Evolutionary conservation across 2,797 vertebrate species (phyloP).

Genomic region (Ceyx erithaca): DNA sequence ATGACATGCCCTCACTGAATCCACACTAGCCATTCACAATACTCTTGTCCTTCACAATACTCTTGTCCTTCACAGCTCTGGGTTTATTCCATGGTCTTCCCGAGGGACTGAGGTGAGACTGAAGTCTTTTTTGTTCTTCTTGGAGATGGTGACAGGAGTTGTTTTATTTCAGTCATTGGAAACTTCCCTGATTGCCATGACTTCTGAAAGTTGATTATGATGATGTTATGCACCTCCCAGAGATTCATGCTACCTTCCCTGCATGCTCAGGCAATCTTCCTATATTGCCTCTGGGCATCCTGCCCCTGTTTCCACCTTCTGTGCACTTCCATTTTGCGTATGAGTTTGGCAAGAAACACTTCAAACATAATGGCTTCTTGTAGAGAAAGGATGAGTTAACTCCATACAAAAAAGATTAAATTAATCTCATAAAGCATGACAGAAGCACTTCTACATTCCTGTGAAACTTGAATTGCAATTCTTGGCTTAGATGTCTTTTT

Average conservation of each 20-base stretch:
- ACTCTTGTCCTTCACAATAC: neutral
- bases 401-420: neutral
- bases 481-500: neutral
- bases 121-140: neutral
- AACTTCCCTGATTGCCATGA: neutral
- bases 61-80: neutral
- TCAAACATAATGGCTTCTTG: neutral
- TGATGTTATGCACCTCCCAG: neutral
- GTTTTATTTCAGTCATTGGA: neutral
- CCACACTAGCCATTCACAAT: neutral
- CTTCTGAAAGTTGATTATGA: neutral
- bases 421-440: neutral
- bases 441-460: neutral
- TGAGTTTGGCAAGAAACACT: neutral
- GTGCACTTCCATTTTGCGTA: neutral
- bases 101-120: neutral
- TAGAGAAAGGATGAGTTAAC: neutral
- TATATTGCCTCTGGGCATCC: neutral
- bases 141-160: neutral
- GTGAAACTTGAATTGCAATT: neutral
- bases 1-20: neutral
- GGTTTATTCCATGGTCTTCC: neutral
- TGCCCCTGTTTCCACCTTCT: neutral
- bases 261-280: neutral
- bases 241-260: neutral